Evolutionary conservation across 1,140 invertebrate genomes (phyloP), one percentile per base, ranked within the genome.

Genomic region (Drosophila ercepeae): DNA sequence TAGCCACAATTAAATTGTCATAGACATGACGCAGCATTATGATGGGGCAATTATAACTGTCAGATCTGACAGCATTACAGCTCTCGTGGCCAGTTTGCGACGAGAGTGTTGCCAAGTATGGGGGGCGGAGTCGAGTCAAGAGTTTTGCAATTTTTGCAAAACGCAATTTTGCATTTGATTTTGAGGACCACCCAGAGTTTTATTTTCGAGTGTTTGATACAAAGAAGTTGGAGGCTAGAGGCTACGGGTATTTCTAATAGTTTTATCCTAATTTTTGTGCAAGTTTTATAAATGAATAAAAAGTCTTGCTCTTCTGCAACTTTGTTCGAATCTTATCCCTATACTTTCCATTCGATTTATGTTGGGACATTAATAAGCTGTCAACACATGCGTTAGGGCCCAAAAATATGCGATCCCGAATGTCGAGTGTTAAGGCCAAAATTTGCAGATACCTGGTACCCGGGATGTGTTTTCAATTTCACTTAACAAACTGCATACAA

Each of bases 321-420:
- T 57, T 44, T 72, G 75, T 75, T 75, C 44, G 21, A 13, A 46
- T 39, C 50, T 42, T 32, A 8, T 4, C 34, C 42, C 32, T 50
- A 57, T 68, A 48, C 27, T 61, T 75, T 61, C 54, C n/a, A 39
- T 52, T 49, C 57, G 72, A 90, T 86, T 86, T 89, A 90, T 90
- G 61, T 60, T 75, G 49, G 23, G 36, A 79, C 89, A 90, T 90
- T 90, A 90, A 90, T 89, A 90, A 89, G 79, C 89, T 90, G 89
- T 90, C 89, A 90, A 90, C 89, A 90, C 89, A 73, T 89, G 72
- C 76, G 75, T 90, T 90, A 77, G 82, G 60, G 73, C 55, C 76
- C 42, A 65, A 75, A 63, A 74, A 65, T 71, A 58, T 53, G 41
- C 41, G 14, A 53, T 8, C 41, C 42, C 27, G 42, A 48, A 54